Conservation (phyloP, 1,140 invertebrate species). For the Drosophila seguyi region DNA sequence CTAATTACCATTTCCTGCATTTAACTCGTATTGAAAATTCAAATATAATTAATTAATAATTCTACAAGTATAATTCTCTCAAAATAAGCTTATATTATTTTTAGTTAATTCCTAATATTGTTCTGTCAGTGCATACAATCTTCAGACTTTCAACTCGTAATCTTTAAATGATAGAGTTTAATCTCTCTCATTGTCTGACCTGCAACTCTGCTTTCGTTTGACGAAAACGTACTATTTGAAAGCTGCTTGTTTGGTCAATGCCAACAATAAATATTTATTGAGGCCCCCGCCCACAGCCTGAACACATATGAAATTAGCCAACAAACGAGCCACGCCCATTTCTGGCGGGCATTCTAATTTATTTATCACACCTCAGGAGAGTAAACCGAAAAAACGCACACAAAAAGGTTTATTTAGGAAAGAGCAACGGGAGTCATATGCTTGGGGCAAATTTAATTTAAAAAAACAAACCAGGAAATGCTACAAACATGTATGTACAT, state of each 20-base stretch:
- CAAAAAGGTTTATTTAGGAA: slow-evolving; percentile 58
- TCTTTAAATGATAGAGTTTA: slow-evolving; percentile 8
- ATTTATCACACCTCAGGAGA: slow-evolving; percentile 60
- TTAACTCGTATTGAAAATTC: no score
- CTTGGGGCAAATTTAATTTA: slow-evolving; percentile 73
- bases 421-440: slow-evolving; percentile 16
- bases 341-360: slow-evolving; percentile 52
- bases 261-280: slow-evolving; percentile 34
- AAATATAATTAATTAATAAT: no score
- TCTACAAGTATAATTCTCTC: no score
- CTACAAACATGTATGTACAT: neutral
- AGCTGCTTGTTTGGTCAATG: neutral
- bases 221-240: slow-evolving; percentile 19
- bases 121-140: slow-evolving; percentile 1
- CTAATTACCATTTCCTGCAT: no score
- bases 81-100: no score
- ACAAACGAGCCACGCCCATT: slow-evolving; percentile 4
- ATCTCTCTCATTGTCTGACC: neutral
- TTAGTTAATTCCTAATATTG: no score
- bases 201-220: neutral
- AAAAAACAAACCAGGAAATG: slow-evolving; percentile 61
- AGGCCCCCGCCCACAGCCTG: neutral
- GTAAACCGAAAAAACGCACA: slow-evolving; percentile 21
- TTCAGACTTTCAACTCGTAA: neutral
- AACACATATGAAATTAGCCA: slow-evolving; percentile 1